Conservation (phyloP, 1,140 invertebrate genomes). For the Gonioctena quinquepunctata region DNA sequence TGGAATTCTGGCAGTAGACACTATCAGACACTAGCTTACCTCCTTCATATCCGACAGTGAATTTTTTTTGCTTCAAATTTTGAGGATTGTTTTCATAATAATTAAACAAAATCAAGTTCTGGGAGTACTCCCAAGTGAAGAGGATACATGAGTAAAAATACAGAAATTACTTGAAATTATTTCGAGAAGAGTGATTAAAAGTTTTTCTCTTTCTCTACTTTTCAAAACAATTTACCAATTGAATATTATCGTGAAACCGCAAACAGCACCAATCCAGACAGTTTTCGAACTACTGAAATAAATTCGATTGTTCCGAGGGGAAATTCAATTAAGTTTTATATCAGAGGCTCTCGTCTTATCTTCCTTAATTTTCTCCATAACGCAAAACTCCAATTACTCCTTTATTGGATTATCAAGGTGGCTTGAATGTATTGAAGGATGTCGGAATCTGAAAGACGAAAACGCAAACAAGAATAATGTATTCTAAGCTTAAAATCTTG, state of each 20-base stretch:
- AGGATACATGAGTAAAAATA: neutral
- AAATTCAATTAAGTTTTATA: neutral
- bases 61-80: too few species aligned
- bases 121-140: neutral
- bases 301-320: neutral
- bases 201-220: neutral
- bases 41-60: too few species aligned
- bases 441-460: neutral
- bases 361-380: neutral
- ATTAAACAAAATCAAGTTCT: too few species aligned
- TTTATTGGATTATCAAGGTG: neutral
- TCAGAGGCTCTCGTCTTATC: neutral
- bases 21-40: too few species aligned
- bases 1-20: too few species aligned
- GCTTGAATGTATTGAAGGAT: neutral
- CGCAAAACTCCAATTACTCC: neutral
- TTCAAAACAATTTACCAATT: too few species aligned
- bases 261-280: too few species aligned
- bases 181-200: neutral
- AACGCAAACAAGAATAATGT: too few species aligned
- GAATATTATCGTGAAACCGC: too few species aligned
- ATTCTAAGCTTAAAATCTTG: too few species aligned
- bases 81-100: too few species aligned
- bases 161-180: neutral
- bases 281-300: neutral